Percentiles rank a stretch among this genome's conserved stretches.
Conservation (phyloP, 2,797 vertebrate genomes). For the Babyrousa celebensis region DNA sequence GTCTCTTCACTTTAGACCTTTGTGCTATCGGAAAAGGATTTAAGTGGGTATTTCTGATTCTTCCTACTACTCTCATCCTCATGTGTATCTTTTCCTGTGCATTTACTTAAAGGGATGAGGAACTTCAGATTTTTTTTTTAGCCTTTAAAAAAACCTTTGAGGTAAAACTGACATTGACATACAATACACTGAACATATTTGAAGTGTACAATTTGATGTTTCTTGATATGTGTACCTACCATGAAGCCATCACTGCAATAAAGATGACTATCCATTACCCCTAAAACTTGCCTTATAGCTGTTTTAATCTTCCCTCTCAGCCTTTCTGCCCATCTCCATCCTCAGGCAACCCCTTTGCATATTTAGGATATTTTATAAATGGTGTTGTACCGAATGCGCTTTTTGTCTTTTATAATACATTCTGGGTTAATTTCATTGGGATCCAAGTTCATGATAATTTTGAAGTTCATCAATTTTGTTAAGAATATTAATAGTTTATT, state of each 20-base stretch:
- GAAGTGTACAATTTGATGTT: background rate
- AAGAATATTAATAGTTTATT: background rate
- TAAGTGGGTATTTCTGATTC: constrained; percentile 16
- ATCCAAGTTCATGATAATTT: background rate
- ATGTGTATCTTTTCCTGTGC: background rate
- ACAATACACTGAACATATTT: background rate
- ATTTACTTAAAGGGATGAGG: constrained; percentile 41
- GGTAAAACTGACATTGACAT: constrained; percentile 18
- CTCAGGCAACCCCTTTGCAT: background rate
- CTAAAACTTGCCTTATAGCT: background rate
- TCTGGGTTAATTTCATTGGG: background rate
- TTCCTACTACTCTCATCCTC: background rate
- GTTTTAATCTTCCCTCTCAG: background rate
- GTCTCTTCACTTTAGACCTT: constrained; percentile 67
- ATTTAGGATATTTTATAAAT: constrained; percentile 22
- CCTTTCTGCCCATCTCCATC: too few relatives aligned
- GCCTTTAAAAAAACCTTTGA: background rate
- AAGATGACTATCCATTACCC: background rate
- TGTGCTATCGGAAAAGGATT: constrained; percentile 40
- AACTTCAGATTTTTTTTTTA: background rate
- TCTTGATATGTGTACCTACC: background rate
- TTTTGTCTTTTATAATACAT: constrained; percentile 24
- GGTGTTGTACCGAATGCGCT: background rate
- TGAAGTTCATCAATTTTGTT: background rate
- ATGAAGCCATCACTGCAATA: background rate